Conservation (phyloP, 2,797 vertebrate species). For the Fratercula arctica region DNA sequence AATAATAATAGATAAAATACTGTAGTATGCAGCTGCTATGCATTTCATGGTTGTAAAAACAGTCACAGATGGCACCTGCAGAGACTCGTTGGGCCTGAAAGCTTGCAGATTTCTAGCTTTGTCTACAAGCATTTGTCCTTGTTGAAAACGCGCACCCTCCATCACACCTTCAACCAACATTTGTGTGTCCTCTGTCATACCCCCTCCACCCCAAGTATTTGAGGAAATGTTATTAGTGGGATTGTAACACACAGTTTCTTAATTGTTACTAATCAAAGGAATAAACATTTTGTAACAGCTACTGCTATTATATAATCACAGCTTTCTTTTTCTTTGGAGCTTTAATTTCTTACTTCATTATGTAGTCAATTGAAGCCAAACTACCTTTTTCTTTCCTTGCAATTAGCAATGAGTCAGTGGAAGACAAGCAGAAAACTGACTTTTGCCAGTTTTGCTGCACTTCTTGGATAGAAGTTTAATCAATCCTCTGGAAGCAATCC, state of each 20-base stretch:
- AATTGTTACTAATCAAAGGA: neutral
- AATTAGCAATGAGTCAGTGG: neutral
- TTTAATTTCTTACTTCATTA: neutral
- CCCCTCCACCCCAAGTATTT: accelerated
- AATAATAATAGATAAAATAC: neutral
- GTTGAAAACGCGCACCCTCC: neutral
- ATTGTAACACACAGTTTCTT: neutral
- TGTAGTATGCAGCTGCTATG: neutral
- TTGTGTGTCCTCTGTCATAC: neutral
- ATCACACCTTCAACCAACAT: neutral
- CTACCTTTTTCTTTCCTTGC: neutral
- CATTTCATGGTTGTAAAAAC: neutral
- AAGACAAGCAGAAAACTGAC: neutral
- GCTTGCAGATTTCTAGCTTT: neutral
- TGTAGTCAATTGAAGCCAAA: neutral
- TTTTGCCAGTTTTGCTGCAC: neutral
- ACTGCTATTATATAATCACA: neutral
- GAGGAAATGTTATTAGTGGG: neutral
- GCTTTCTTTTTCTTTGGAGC: neutral
- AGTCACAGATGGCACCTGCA: neutral
- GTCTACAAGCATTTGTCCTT: neutral
- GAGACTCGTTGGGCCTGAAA: neutral
- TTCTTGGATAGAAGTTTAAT: neutral
- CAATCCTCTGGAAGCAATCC: neutral
- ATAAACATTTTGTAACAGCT: neutral